Evolutionary conservation across 2,797 vertebrate species (phyloP), one percentile per base, ranked within the genome.

Genomic region (Sebastiscus albofasciatus): DNA sequence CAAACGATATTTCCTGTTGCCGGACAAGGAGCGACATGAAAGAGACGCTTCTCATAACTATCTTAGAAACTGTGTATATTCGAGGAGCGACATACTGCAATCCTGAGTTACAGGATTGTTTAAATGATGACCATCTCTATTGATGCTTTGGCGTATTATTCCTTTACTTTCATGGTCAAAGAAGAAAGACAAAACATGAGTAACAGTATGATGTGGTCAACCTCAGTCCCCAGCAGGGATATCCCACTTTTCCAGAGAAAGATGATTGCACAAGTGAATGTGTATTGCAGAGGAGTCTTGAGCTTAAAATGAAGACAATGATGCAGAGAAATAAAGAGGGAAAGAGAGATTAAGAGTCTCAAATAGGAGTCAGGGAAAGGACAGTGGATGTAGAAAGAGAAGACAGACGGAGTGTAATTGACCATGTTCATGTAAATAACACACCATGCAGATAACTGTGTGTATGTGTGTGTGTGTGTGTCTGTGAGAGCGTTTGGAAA

Each of bases 391-490:
- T 22, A 66, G 81, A 61, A 67, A 77, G 64, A 85, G 81, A 82
- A 83, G 72, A 91, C 69, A 86, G 85, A 83, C 75, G 46, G 73
- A 67, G 39, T 60, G 71, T 81, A 91, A 90, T 87, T 85, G 88
- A 87, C 83, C 80, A 68, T 84, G 88, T 86, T 89, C 61, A 67
- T 78, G 87, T 71, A 87, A 91, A 89, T 85, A 91, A 80, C 85
- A 78, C 79, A 82, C 68, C 14, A 10, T 77, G 74, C 54, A 80
- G 67, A 67, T 68, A 10, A 73, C 12, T 77, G 60, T 70, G 72
- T 72, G 75, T 61, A 31, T 73, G 78, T 71, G 77, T 29, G 68
- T 71, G 52, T 49, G 52, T 42, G 70, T 14, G 29, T 52, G 26
- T 42, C 11, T 16, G 46, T 0, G 46, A 49, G 46, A 49, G 7